Evolutionary conservation across 1,140 invertebrate genomes (phyloP).

Genomic region (Pissodes strobi): DNA sequence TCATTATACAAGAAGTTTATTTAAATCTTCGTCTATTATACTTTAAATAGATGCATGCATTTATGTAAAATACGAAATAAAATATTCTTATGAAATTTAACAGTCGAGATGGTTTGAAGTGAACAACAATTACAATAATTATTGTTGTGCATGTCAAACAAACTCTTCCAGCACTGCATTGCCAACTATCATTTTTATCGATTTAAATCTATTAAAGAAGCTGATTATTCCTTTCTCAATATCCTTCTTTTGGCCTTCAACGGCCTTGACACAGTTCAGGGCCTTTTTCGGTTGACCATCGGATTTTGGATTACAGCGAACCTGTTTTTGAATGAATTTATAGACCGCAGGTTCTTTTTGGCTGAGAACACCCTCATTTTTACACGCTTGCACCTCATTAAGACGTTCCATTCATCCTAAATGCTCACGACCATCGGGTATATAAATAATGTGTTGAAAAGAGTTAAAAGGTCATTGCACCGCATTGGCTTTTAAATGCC

Average conservation of each 20-base stretch:
- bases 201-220: conserved; percentile 12
- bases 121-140: no score
- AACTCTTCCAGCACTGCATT: no score
- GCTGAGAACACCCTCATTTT: conserved; percentile 15
- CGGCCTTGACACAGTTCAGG: conserved; percentile 25
- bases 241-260: conserved; percentile 6
- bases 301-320: conserved; percentile 16
- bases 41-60: no score
- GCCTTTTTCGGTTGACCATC: conserved; percentile 15
- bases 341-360: conserved; percentile 22
- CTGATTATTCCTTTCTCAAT: conserved; percentile 14
- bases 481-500: no score
- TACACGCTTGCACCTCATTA: conserved; percentile 20
- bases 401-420: conserved; percentile 26
- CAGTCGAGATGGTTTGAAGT: no score
- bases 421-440: conserved; percentile 25
- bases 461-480: conserved; percentile 18
- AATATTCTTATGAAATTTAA: no score
- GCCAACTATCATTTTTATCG: conserved; percentile 9
- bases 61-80: no score
- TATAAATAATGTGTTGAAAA: conserved; percentile 24
- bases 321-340: conserved; percentile 33
- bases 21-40: no score
- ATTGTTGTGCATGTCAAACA: no score
- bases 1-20: no score